A percentile compares a stretch with the other conserved stretches of the same genome.
phyloP scores from a whole-genome alignment of 2,797 vertebrate genomes.

The Ceryle rudis region DNA sequence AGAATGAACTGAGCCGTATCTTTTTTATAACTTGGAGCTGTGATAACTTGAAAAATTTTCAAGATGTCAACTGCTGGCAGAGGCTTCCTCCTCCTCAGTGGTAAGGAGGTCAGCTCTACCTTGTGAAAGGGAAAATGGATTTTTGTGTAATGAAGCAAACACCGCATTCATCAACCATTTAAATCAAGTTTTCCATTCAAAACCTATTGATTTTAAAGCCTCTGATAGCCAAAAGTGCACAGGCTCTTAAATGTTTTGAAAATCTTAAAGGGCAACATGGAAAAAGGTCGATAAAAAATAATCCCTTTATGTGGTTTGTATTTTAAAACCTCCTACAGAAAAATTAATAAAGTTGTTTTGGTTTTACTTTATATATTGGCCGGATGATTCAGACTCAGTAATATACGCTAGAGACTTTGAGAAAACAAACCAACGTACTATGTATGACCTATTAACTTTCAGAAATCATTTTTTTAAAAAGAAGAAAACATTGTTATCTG shows the following conservation, averaged over 20 bases:
- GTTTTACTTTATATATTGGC: not conserved
- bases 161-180: slow-evolving; percentile 60
- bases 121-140: slow-evolving; percentile 68
- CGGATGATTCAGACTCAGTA: slow-evolving; percentile 31
- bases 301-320: slow-evolving; percentile 61
- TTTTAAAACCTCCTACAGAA: slow-evolving; percentile 64
- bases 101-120: slow-evolving; percentile 53
- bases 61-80: slow-evolving; percentile 16
- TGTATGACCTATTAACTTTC: not conserved
- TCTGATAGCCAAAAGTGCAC: slow-evolving; percentile 56
- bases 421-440: not conserved
- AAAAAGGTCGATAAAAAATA: slow-evolving; percentile 69
- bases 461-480: not conserved
- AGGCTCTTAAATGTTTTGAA: slow-evolving; percentile 66
- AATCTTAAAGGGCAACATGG: slow-evolving; percentile 66
- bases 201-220: slow-evolving; percentile 71
- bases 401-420: not conserved
- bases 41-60: slow-evolving; percentile 21
- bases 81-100: slow-evolving; percentile 26
- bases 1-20: not conserved
- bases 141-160: slow-evolving; percentile 67
- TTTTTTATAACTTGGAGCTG: not conserved
- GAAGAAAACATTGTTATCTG: not conserved
- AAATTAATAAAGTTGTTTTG: slow-evolving; percentile 50
- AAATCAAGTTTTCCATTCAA: slow-evolving; percentile 71